Conservation (phyloP, 64 coral and sea anemone genomes). For the Stichodactyla mertensii region DNA sequence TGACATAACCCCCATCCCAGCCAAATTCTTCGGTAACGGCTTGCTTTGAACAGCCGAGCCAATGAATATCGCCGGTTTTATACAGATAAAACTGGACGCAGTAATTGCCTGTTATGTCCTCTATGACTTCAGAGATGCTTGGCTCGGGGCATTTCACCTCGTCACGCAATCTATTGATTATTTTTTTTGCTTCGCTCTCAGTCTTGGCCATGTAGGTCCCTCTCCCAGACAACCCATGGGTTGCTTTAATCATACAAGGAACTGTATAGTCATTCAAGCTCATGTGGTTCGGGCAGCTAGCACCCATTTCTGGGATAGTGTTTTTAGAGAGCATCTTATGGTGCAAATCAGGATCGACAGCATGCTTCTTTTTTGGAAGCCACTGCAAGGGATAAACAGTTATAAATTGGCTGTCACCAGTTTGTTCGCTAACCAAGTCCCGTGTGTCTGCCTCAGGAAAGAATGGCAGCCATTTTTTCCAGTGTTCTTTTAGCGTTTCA, state of each 20-base stretch:
- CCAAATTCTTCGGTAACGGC: background rate
- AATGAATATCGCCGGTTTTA: slow-evolving; percentile 60
- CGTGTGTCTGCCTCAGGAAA: slow-evolving; percentile 73
- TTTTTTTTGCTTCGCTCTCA: slow-evolving; percentile 36
- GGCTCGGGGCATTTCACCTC: slow-evolving; percentile 36
- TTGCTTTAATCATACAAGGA: slow-evolving; percentile 81
- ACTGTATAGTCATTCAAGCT: slow-evolving; percentile 66
- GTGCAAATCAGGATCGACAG: slow-evolving; percentile 76
- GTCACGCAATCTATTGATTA: slow-evolving; percentile 36
- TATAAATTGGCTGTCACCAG: slow-evolving; percentile 57
- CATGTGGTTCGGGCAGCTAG: slow-evolving; percentile 61
- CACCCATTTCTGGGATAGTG: slow-evolving; percentile 78
- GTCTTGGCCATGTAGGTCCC: slow-evolving; percentile 67
- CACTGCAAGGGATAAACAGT: slow-evolving; percentile 69
- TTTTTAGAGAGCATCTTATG: slow-evolving; percentile 71
- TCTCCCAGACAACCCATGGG: slow-evolving; percentile 54
- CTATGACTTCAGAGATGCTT: slow-evolving; percentile 72
- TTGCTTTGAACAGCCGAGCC: slow-evolving; percentile 49
- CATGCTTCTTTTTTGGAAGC: slow-evolving; percentile 74
- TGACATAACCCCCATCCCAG: slow-evolving; percentile 26
- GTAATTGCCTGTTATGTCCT: slow-evolving; percentile 53
- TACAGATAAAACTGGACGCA: slow-evolving; percentile 77
- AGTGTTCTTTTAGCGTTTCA: slow-evolving; percentile 37
- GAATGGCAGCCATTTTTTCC: slow-evolving; percentile 81
- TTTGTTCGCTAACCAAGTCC: slow-evolving; percentile 62